Percentiles rank a stretch among this genome's conserved stretches.
These are phyloP conservation scores for Sebastes goodei DNA, from an alignment of 2,797 vertebrate genomes.

Conservation along the genomic window DNA sequence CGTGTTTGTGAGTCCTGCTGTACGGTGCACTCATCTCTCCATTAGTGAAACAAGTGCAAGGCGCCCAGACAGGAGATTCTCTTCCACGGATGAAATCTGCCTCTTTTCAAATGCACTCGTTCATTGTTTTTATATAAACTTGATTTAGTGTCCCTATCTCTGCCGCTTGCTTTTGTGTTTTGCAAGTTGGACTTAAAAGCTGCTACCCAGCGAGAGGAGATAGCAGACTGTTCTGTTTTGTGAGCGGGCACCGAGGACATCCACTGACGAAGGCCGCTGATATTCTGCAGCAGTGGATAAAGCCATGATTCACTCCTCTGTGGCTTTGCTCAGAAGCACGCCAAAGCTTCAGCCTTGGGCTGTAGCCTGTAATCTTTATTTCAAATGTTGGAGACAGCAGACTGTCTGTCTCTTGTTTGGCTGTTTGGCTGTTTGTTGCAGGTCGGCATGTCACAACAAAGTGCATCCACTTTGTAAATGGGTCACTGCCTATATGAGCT, in stretches of 20 bases:
- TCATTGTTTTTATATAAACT: slow-evolving; percentile 24
- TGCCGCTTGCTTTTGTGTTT: slow-evolving; percentile 2
- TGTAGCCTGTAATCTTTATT: slow-evolving; percentile 14
- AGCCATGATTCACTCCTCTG: slow-evolving; percentile 38
- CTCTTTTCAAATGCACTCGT: slow-evolving; percentile 2
- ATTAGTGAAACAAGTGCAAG: slow-evolving; percentile 39
- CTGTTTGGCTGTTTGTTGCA: neutral
- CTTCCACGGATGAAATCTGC: slow-evolving; percentile 14
- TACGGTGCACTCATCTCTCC: slow-evolving; percentile 33
- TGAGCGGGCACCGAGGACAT: slow-evolving; percentile 32
- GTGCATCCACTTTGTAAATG: neutral
- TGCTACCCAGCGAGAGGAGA: slow-evolving; percentile 22
- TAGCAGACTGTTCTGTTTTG: slow-evolving; percentile 29
- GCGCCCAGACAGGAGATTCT: slow-evolving; percentile 3
- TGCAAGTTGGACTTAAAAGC: slow-evolving; percentile 29
- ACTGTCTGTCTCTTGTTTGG: neutral
- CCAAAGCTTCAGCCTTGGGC: slow-evolving; percentile 6
- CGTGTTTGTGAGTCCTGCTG: neutral
- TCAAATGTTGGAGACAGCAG: neutral
- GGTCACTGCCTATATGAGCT: neutral
- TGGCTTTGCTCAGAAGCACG: slow-evolving; percentile 2
- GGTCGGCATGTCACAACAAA: neutral
- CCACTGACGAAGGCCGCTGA: slow-evolving; percentile 45
- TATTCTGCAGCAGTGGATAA: slow-evolving; percentile 45
- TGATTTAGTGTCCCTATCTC: slow-evolving; percentile 20